Evolutionary conservation across 2,888 invertebrate species (phyloP).

Genomic region (Hypolimnas misippus): DNA sequence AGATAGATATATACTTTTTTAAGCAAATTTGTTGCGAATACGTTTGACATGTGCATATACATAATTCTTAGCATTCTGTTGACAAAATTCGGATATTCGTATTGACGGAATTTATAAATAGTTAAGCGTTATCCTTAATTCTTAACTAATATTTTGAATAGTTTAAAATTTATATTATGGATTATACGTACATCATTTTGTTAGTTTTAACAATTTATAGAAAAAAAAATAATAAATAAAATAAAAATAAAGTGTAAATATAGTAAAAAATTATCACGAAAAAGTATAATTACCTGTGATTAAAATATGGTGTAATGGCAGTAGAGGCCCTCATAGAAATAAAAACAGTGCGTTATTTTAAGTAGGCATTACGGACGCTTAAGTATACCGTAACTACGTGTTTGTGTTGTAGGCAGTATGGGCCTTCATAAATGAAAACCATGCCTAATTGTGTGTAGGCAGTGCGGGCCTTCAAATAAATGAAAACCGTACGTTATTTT

Average conservation of each 20-base stretch:
- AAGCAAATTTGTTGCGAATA: too few species aligned
- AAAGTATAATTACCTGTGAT: not conserved
- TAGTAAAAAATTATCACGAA: not conserved
- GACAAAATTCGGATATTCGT: too few species aligned
- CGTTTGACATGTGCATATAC: too few species aligned
- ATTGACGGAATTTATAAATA: too few species aligned
- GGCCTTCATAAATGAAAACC: constrained; percentile 12
- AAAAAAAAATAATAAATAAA: too few species aligned
- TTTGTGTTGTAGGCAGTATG: constrained; percentile 5
- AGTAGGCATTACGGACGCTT: not conserved
- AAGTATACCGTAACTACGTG: not conserved
- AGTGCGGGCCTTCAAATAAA: constrained; percentile 8
- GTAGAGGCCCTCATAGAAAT: constrained; percentile 1
- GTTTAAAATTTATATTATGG: too few species aligned
- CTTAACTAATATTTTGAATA: too few species aligned
- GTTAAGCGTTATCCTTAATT: too few species aligned
- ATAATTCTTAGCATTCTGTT: too few species aligned
- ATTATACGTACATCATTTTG: too few species aligned
- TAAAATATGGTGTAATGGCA: not conserved
- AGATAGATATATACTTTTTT: too few species aligned
- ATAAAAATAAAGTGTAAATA: not conserved
- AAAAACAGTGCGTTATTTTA: not conserved
- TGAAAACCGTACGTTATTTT: not conserved
- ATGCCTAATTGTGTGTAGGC: constrained; percentile 2
- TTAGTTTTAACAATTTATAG: too few species aligned